Evolutionary conservation across 2,888 invertebrate species (phyloP).

Genomic region (Chaetogeoica ovagalla): DNA sequence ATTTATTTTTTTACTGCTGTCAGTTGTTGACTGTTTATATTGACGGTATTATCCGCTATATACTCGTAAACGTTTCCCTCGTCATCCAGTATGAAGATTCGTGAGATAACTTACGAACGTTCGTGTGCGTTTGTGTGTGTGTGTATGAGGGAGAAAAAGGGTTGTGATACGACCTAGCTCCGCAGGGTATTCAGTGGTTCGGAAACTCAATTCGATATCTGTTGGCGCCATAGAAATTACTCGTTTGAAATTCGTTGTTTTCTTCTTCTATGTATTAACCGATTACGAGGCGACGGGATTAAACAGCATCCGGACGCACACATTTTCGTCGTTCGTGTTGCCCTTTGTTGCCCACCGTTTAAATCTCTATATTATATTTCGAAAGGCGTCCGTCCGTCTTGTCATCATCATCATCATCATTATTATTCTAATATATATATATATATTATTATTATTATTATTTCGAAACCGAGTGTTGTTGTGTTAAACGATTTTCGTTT

Average conservation of each 20-base stretch:
- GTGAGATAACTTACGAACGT: slow-evolving; percentile 24
- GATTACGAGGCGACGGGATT: not conserved
- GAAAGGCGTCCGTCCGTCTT: not conserved
- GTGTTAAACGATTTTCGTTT: slow-evolving; percentile 8
- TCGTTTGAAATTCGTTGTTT: slow-evolving; percentile 10
- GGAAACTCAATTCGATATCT: not conserved
- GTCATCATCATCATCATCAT: not conserved
- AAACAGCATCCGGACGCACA: not conserved
- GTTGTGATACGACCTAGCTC: not conserved
- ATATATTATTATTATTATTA: not conserved
- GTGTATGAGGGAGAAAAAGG: not conserved
- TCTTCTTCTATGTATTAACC: too few relatives aligned
- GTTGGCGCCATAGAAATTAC: not conserved
- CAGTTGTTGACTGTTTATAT: slow-evolving; percentile 9
- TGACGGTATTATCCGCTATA: not conserved
- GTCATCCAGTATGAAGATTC: not conserved
- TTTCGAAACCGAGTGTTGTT: not conserved
- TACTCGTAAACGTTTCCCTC: not conserved
- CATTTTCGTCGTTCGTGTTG: not conserved
- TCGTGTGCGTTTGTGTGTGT: too few relatives aligned
- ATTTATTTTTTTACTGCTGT: not conserved
- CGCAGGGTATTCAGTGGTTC: slow-evolving; percentile 17
- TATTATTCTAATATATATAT: too few relatives aligned
- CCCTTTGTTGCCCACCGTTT: not conserved
- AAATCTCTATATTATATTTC: not conserved